Evolutionary conservation across 2,113 vertebrate genomes (phyloP).

Genomic region (Pica pica): DNA sequence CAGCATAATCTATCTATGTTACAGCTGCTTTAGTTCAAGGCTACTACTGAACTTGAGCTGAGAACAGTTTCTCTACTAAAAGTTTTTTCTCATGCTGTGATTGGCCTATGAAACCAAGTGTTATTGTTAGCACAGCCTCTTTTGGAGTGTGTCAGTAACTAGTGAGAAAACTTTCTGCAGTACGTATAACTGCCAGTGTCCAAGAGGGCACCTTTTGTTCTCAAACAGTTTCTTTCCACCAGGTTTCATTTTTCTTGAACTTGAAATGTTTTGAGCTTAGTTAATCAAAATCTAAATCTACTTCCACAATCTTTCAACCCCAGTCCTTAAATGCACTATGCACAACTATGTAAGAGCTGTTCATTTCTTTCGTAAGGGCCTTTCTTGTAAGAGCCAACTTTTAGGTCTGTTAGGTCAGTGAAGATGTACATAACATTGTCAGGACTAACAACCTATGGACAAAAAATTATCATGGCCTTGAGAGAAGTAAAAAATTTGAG

Average conservation of each 20-base stretch:
- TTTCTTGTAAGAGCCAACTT: not conserved
- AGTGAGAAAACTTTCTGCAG: not conserved
- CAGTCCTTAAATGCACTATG: not conserved
- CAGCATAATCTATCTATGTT: not conserved
- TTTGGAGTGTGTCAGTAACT: not conserved
- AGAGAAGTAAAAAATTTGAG: not conserved
- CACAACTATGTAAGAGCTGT: not conserved
- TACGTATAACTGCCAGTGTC: not conserved
- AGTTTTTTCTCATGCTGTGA: not conserved
- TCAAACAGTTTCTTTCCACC: not conserved
- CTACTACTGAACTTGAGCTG: not conserved
- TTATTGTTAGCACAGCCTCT: not conserved
- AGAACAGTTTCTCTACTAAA: not conserved
- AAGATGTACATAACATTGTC: not conserved
- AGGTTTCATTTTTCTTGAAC: not conserved
- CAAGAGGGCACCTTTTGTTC: not conserved
- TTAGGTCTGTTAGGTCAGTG: not conserved
- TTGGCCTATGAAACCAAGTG: not conserved
- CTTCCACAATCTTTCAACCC: not conserved
- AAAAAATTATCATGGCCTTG: not conserved
- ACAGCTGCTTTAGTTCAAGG: not conserved
- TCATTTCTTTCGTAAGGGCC: not conserved
- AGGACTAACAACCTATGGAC: not conserved
- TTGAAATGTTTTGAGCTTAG: not conserved
- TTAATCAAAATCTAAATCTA: not conserved